Base-by-base conservation (phyloP, 2,113 vertebrate species). In the Phainopepla nitens region DNA sequence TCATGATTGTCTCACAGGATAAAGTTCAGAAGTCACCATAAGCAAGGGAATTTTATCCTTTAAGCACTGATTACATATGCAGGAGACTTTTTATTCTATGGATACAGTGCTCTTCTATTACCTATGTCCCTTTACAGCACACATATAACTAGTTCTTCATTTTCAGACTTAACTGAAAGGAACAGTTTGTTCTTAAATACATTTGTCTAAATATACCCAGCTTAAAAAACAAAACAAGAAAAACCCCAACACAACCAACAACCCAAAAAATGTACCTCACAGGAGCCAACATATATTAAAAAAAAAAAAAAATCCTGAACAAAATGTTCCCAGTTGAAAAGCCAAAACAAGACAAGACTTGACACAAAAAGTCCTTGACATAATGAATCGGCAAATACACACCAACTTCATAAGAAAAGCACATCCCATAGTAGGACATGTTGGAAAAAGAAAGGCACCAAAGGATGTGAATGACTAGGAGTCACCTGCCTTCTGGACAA, bases 341-440 rank as follows among this genome's bases (percentile, higher is more conserved):
- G 86, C 39, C 47, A 73, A 90, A 96, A 94, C 96, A 95, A 93
- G 95, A 94, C 79, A 49, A 62, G 72, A 94, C 95, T 83, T 93
- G 95, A 94, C 47, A 90, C 8, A 82, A 66, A 3, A 73, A 66
- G 71, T 47, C 82, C 47, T 73, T 88, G 33, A 93, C 47, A 93
- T 81, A 17, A 60, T 1, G 2, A 80, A 86, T 1, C 77, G 71
- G 89, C 88, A 90, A 88, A 86, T 33, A 83, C 11, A 70, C 71
- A 86, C 6, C 42, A 88, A 72, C 3, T 9, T 31, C 6, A 0
- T 29, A 58, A 39, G 45, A 73, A 92, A 93, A 86, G 41, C 6
- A 53, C 11, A 80, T 25, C 53, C 36, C 31, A 58, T 3, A 54
- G 39, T 1, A 33, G 33, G 50, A 50, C 18, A 36, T 10, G 15